Evolutionary conservation across 64 coral and sea anemone genomes (phyloP).

Genomic region (Actinia equina): DNA sequence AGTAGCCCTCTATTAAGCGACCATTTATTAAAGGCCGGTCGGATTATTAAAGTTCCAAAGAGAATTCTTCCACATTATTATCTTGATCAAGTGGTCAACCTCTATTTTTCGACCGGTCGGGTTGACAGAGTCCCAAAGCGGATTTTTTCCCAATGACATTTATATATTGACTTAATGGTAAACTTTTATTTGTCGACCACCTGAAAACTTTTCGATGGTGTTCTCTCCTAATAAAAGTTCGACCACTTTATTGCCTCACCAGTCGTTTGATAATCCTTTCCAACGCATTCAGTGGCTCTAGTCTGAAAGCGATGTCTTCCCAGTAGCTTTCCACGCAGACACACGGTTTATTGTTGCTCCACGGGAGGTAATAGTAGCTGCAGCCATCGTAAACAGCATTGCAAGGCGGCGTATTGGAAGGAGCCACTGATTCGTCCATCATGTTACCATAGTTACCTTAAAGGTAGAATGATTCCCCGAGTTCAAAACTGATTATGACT

Average conservation of each 20-base stretch:
- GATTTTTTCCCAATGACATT: no score
- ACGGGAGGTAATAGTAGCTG: conserved; percentile 85
- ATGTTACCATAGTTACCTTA: conserved; percentile 95
- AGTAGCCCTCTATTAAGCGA: no score
- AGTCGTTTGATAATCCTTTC: conserved; percentile 51
- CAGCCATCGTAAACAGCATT: conserved; percentile 93
- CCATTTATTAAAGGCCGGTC: no score
- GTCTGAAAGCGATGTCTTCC: conserved; percentile 94
- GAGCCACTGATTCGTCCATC: conserved; percentile 88
- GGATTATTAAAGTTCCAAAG: no score
- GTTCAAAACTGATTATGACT: no score
- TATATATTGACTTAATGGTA: no score
- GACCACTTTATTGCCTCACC: conserved; percentile 37
- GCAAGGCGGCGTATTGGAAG: conserved; percentile 82
- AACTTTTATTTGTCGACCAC: neutral
- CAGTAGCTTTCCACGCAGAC: conserved; percentile 94
- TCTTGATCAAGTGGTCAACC: no score
- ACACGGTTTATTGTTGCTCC: conserved; percentile 88
- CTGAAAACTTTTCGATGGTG: no score
- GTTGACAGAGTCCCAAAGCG: no score
- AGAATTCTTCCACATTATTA: no score
- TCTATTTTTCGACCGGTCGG: no score
- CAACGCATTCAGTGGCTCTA: conserved; percentile 70
- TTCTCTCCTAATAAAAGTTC: no score
- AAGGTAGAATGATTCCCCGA: neutral